Evolutionary conservation across 1,140 invertebrate genomes (phyloP).

Genomic region (Orius insidiosus): DNA sequence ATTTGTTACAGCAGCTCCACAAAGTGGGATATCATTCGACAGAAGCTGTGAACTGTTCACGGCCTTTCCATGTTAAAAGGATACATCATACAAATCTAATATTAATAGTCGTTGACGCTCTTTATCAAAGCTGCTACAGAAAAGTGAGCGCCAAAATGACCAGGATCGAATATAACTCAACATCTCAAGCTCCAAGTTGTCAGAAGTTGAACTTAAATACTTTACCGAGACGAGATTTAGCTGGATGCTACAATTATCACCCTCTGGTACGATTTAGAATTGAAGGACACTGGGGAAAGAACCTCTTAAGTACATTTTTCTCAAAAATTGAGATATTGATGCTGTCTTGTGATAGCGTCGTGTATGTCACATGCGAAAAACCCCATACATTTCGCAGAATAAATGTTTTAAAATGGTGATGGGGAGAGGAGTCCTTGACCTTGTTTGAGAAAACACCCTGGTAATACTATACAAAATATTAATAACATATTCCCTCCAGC

Average conservation of each 20-base stretch:
- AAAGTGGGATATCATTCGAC: conserved; percentile 19
- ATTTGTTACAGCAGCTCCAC: conserved; percentile 18
- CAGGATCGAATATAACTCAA: conserved; percentile 16
- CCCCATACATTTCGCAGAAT: no score
- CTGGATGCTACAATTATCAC: conserved; percentile 57
- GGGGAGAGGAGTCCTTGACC: no score
- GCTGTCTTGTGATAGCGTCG: no score
- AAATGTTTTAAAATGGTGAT: no score
- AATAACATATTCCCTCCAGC: no score
- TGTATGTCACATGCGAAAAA: no score
- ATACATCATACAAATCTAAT: conserved; percentile 63
- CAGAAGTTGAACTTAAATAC: conserved; percentile 54
- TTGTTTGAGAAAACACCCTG: no score
- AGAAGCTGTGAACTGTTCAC: conserved; percentile 18
- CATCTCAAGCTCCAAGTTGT: conserved; percentile 32
- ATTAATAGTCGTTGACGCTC: conserved; percentile 51
- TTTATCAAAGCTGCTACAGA: conserved; percentile 21
- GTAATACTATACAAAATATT: not conserved
- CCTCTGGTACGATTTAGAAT: no score
- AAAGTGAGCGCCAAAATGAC: conserved; percentile 17
- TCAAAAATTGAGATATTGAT: no score
- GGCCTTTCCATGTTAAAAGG: conserved; percentile 46
- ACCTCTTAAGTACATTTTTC: no score
- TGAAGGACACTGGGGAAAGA: no score
- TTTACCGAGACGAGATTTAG: conserved; percentile 41